A percentile compares a stretch with the other conserved stretches of the same genome.
Conservation (phyloP, 2,888 invertebrate genomes). For the Phalera bucephala region DNA sequence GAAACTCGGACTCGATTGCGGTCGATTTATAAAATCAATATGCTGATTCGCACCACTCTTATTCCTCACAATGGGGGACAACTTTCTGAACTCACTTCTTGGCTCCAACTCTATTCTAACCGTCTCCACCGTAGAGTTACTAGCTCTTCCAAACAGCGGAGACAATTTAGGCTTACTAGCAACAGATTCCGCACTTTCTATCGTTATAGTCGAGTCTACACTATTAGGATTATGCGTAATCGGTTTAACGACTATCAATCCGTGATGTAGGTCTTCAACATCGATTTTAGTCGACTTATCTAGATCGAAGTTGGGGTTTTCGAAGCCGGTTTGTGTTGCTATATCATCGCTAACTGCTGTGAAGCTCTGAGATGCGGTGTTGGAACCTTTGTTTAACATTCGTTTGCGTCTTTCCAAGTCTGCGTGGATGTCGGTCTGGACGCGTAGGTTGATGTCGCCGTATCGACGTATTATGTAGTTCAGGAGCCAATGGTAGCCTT, state of each 20-base stretch:
- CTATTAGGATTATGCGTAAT: constrained; percentile 49
- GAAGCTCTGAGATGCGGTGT: constrained; percentile 57
- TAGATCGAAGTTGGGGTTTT: constrained; percentile 68
- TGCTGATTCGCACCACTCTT: constrained; percentile 52
- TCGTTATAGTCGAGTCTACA: constrained; percentile 66
- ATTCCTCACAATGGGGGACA: constrained; percentile 67
- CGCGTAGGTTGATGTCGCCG: constrained; percentile 84
- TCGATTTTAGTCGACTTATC: constrained; percentile 36
- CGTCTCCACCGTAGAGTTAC: constrained; percentile 50
- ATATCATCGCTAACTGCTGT: constrained; percentile 59
- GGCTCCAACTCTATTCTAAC: constrained; percentile 70
- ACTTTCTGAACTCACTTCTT: constrained; percentile 63
- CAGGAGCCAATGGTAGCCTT: constrained; percentile 88
- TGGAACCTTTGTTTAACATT: constrained; percentile 60
- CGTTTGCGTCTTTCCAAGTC: constrained; percentile 76
- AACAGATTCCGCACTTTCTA: constrained; percentile 59
- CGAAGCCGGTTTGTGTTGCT: constrained; percentile 72
- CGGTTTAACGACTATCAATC: constrained; percentile 70
- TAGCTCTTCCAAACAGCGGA: constrained; percentile 65
- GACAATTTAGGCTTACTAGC: constrained; percentile 63
- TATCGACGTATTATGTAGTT: constrained; percentile 87
- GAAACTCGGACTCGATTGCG: constrained; percentile 70
- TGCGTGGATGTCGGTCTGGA: constrained; percentile 84
- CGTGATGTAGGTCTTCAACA: constrained; percentile 40
- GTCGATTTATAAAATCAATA: constrained; percentile 67